Evolutionary conservation across 1,140 invertebrate genomes (phyloP), one percentile per base, ranked within the genome.

Genomic region (Druon quercuslanigerum): DNA sequence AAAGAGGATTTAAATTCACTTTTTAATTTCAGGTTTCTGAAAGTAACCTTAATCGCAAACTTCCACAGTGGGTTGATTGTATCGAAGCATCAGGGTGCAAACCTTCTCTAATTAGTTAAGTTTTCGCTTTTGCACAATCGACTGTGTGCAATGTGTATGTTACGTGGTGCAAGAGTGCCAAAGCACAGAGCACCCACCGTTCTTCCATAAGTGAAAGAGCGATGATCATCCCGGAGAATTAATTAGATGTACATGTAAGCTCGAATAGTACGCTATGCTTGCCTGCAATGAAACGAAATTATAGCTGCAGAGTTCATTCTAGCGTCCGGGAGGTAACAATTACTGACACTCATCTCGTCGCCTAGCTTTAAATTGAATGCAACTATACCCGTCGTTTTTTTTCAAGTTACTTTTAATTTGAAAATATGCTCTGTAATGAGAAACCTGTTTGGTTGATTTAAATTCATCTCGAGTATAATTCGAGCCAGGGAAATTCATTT

Each of bases 211-310:
- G 60, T 66, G 25, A 20, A 66, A 66, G 60, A 66, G 60, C 25
- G 60, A 66, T 66, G 60, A 66, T 20, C 60, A 66, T 66, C 20
- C 25, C 6, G 25, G 60, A 14, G 60, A 66, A 66, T 66, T 66
- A 66, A 66, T 66, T 66, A 66, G 60, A 66, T 66, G 60, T 66
- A 66, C 60, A 66, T 66, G 60, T 66, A 66, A 66, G 60, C 60
- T 66, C 16, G 25, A 66, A 66, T 66, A 33, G 60, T 40, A 66
- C 33, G 25, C 60, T 46, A 66, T 66, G 7, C 60, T 66, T 20
- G 11, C 25, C 25, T 40, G 60, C 25, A 66, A 66, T 66, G n/a
- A 66, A 66, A 66, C 33, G 60, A 66, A 66, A 66, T 66, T 66
- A 46, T 40, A 66, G 60, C 60, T 66, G 60, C 25, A 66, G 40